phyloP scores from a whole-genome alignment of 2,113 vertebrate genomes.

The Odocoileus hemionus region DNA sequence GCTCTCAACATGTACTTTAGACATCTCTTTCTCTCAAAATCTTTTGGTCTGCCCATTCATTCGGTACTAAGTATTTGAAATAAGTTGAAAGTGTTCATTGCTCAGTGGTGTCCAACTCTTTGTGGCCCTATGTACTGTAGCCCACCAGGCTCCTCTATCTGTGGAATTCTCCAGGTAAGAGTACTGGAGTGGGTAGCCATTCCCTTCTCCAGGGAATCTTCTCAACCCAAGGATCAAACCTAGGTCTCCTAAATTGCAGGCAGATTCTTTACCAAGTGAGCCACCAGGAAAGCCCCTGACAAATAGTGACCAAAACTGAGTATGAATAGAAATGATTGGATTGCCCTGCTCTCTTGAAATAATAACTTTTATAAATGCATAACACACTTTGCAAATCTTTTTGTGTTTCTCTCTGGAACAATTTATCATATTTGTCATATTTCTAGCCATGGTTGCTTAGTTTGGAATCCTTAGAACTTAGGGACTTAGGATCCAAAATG shows the following conservation, averaged over 20 bases:
- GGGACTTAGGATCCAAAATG: neutral
- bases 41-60: neutral
- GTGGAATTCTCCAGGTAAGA: neutral
- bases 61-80: neutral
- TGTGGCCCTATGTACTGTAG: neutral
- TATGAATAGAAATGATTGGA: neutral
- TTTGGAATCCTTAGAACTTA: constrained; percentile 13
- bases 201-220: neutral
- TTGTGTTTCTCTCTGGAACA: neutral
- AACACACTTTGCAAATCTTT: constrained; percentile 9
- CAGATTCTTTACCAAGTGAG: neutral
- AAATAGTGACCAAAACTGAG: neutral
- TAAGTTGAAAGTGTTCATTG: neutral
- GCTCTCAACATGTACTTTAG: neutral
- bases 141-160: neutral
- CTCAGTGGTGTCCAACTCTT: neutral
- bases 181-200: neutral
- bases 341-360: neutral
- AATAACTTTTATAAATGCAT: constrained; percentile 30
- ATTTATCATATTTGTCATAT: neutral
- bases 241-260: neutral
- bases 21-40: neutral
- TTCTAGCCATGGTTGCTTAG: neutral
- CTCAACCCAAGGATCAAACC: neutral
- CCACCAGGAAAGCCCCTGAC: neutral